Conservation (phyloP, 2,797 vertebrate species). For the Galago senegalensis region DNA sequence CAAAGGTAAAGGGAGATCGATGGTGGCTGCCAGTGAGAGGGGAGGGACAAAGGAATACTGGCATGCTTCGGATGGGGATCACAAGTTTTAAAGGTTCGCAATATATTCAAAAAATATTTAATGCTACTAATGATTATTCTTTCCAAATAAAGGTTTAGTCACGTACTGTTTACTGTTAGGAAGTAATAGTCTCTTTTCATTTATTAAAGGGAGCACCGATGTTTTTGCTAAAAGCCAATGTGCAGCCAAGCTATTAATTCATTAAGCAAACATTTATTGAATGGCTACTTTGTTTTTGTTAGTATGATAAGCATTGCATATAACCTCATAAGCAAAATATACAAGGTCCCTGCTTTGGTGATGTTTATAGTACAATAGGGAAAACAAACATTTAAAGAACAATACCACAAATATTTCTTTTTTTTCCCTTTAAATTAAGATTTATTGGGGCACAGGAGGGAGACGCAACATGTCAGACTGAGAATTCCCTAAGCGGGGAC, state of each 20-base stretch:
- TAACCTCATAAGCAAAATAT: background rate
- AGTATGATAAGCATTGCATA: background rate
- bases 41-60: background rate
- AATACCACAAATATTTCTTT: background rate
- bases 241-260: background rate
- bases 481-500: no score
- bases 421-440: background rate
- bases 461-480: no score
- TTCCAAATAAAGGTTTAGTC: conserved; percentile 23
- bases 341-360: background rate
- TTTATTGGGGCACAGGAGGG: no score
- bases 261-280: background rate
- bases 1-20: background rate
- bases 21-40: background rate
- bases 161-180: background rate
- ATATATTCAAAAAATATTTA: background rate
- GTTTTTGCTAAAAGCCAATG: conserved; percentile 13
- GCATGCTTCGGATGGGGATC: background rate
- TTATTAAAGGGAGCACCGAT: background rate
- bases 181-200: background rate
- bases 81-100: background rate
- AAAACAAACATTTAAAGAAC: background rate
- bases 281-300: background rate
- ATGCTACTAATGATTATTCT: background rate
- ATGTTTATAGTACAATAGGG: background rate